Evolutionary conservation across 2,888 invertebrate genomes (phyloP), one percentile per base, ranked within the genome.

Genomic region (Aphidoletes aphidimyza): DNA sequence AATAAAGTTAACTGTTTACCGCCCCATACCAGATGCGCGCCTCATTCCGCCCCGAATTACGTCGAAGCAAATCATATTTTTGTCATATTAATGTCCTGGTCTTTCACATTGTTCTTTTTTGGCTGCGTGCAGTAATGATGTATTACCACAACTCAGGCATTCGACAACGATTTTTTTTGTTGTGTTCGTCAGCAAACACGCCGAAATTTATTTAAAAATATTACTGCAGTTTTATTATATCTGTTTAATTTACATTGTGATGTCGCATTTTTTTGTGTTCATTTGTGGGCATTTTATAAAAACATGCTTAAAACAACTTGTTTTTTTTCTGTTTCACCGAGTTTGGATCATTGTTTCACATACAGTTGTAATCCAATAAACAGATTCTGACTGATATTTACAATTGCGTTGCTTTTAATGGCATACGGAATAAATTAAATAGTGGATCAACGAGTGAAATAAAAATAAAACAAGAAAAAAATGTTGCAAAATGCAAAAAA

Each of bases 1-100:
- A 69, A 69, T 69, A 69, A 69, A 69, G 69, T 69, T 69, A 69
- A 69, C 69, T 69, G 30, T 69, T 69, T 69, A 69, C 26, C 69
- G 69, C 69, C 69, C 69, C 30, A 69, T 30, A 69, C 69, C 69
- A 69, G 69, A 69, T 69, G 69, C 69, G 30, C 69, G 69, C 69
- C 30, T 69, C 69, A 69, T 22, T 69, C 30, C 69, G n/a, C 54
- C 30, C 14, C 26, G n/a, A n/a, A n/a, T n/a, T n/a, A 69, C 30
- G 69, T 69, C 69, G 34, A 69, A 30, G 69, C 69, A 69, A 69
- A 69, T 69, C 34, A 69, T 69, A 69, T 69, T 69, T 69, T 69
- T 69, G 69, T 69, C 69, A 69, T 30, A 69, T 69, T 69, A 69
- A 30, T 69, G 69, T 69, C 2, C 69, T 22, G 47, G n/a, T 54